Conservation (phyloP, 1,140 invertebrate species). For the Triops longicaudatus region DNA sequence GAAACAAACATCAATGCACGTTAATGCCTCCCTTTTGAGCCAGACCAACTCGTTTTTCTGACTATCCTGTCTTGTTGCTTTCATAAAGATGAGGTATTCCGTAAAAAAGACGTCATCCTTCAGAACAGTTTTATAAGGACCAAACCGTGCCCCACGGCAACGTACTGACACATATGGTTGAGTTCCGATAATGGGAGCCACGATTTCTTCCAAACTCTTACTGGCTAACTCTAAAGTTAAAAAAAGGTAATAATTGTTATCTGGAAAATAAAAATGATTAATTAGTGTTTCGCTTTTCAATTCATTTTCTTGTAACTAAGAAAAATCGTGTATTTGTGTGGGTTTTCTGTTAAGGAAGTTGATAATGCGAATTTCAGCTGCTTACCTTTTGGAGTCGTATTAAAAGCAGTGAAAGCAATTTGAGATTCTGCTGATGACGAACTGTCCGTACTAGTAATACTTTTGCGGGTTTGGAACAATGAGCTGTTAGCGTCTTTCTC, state of each 20-base stretch:
- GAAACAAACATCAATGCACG: constrained; percentile 26
- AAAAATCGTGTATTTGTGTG: neutral
- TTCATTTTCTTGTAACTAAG: neutral
- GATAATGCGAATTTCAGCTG: neutral
- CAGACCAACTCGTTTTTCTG: constrained; percentile 17
- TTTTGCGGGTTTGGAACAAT: neutral
- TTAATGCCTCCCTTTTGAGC: neutral
- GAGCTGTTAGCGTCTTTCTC: constrained; percentile 9
- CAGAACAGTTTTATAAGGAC: constrained; percentile 63
- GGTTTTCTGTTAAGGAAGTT: neutral
- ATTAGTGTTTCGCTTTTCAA: too few species aligned
- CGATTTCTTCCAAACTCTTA: neutral
- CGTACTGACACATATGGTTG: constrained; percentile 36
- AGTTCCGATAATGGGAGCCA: neutral
- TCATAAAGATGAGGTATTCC: constrained; percentile 53
- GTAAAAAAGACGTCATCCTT: constrained; percentile 55
- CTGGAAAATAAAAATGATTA: too few species aligned
- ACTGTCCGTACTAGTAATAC: neutral
- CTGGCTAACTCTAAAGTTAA: neutral
- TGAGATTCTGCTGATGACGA: neutral
- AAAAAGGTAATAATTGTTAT: too few species aligned
- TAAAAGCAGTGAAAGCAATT: neutral
- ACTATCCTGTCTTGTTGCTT: constrained; percentile 49
- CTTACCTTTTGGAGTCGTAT: neutral
- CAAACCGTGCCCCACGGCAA: constrained; percentile 67